Evolutionary conservation across 1,140 invertebrate genomes (phyloP).

Genomic region (Tyrophagus putrescentiae): DNA sequence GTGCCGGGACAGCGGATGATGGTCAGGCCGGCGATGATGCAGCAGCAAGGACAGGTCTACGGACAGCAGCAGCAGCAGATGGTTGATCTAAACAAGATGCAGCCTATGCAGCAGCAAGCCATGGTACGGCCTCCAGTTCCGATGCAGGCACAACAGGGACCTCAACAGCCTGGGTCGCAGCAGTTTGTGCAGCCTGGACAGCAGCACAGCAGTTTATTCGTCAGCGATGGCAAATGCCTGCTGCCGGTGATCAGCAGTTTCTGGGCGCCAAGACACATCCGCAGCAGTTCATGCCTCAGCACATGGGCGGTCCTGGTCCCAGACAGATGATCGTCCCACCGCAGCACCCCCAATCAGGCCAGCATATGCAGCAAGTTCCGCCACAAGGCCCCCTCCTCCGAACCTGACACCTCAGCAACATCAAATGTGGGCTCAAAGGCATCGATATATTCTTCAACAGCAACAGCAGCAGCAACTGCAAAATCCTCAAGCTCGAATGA

Average conservation of each 20-base stretch:
- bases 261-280: conserved; percentile 17
- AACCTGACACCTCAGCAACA: conserved; percentile 13
- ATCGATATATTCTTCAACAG: background rate
- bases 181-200: conserved; percentile 20
- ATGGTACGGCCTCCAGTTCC: background rate
- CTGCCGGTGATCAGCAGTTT: background rate
- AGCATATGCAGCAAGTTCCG: conserved; percentile 15
- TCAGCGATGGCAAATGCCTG: background rate
- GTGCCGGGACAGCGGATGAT: conserved; percentile 8
- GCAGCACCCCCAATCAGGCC: conserved; percentile 17
- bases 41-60: conserved; percentile 14
- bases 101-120: conserved; percentile 17
- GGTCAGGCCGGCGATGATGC: background rate
- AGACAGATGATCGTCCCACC: too few species aligned
- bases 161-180: conserved; percentile 13
- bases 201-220: conserved; percentile 19
- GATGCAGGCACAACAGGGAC: conserved; percentile 27
- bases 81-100: conserved; percentile 22
- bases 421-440: conserved; percentile 19
- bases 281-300: too few species aligned
- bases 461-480: conserved; percentile 22
- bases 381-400: conserved; percentile 17
- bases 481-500: conserved; percentile 15
- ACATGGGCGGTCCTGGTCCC: too few species aligned
- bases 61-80: conserved; percentile 14